Conservation (phyloP, 2,113 vertebrate species). For the Penelope pileata region DNA sequence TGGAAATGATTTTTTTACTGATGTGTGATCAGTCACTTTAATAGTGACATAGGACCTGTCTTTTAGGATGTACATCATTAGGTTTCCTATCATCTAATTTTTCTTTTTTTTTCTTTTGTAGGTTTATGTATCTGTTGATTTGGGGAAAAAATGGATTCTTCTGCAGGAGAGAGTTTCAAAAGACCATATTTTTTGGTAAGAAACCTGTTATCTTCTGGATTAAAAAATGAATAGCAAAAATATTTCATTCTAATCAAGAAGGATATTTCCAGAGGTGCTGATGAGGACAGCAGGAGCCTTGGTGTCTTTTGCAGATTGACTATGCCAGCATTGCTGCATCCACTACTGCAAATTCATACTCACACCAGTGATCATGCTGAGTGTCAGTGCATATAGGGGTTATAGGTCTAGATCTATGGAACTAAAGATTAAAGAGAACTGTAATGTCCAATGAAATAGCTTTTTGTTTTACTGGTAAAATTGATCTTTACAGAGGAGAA, state of each 20-base stretch:
- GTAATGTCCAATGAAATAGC: not conserved
- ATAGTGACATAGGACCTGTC: not conserved
- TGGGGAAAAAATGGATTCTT: constrained; percentile 91
- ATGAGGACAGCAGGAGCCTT: not conserved
- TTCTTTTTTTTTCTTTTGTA: constrained; percentile 41
- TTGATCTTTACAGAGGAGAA: not conserved
- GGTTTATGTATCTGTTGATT: constrained; percentile 88
- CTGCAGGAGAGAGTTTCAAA: constrained; percentile 93
- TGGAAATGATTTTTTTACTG: not conserved
- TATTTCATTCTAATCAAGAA: not conserved
- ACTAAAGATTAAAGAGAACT: not conserved
- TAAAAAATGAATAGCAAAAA: not conserved
- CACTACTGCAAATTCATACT: not conserved
- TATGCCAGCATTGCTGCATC: not conserved
- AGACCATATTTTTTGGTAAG: constrained; percentile 93
- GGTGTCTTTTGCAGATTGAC: not conserved
- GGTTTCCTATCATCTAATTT: not conserved
- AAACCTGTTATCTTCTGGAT: not conserved
- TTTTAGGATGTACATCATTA: not conserved
- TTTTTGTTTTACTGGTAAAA: not conserved
- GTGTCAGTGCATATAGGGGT: not conserved
- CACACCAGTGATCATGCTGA: not conserved
- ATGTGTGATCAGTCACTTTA: not conserved
- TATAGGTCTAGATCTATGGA: not conserved
- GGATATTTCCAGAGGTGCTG: not conserved